Base-by-base conservation (phyloP, 2,888 invertebrate species). In the Drosophila basisetae region DNA sequence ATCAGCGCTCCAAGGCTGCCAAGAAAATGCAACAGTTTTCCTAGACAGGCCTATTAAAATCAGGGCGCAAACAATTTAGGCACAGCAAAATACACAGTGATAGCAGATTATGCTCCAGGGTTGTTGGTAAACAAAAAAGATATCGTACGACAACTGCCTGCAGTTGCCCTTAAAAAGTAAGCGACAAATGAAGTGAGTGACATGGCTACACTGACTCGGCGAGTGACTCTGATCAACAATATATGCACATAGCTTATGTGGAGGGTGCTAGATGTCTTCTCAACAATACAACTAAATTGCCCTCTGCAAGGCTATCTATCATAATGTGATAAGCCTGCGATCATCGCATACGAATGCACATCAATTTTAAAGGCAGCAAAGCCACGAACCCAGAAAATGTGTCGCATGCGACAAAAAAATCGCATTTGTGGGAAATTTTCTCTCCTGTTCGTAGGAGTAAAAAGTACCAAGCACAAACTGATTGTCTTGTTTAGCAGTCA, bases 401-500 rank as follows among this genome's bases (percentile, higher is more conserved):
- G 16, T 63, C 28, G 72, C 83, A 71, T 66, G 82, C 80, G 70
- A 80, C 50, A 73, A 58, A 56, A 11, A 37, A 35, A 60, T 61
- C 60, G 11, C 60, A 54, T 10, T 18, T 18, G 2, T n/a, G 62
- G 78, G 78, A 74, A 65, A 74, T 78, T 73, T 55, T 59, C 74
- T 78, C 77, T 60, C n/a, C 2, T 25, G 37, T 22, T 50, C 37
- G 50, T 67, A 54, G 37, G 33, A 37, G 43, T 28, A 9, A 52
- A 78, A 86, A 74, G 59, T 71, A 66, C 86, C 66, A 68, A 55
- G 56, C 75, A 70, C 66, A 72, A 54, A 59, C 69, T 47, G 58
- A 66, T 71, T 81, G 47, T 47, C 47, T 47, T 22, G 7, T 47
- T 47, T 25, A 47, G 25, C 9, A 25, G 31, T 37, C 28, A 22